Evolutionary conservation across 2,113 vertebrate species (phyloP), one percentile per base, ranked within the genome.

Genomic region (Podarcis raffonei): DNA sequence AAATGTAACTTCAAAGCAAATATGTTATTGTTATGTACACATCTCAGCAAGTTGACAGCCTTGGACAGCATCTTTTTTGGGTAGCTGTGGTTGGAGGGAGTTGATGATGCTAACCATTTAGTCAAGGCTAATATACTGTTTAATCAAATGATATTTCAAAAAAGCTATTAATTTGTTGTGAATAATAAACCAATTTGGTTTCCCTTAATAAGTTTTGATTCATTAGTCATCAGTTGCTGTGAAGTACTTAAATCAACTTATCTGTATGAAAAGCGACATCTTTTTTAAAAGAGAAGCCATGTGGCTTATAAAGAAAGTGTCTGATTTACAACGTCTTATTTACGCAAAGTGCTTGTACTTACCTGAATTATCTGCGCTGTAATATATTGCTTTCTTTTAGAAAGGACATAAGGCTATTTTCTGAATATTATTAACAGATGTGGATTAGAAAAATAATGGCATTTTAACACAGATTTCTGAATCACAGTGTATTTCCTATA

Each of bases 71-170:
- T 94, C 91, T 89, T 76, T 87, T 87, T 91, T 13, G 92, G 93
- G 90, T 92, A 7, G 5, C 42, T 35, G 53, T 83, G 39, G 16
- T n/a, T 68, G 37, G 59, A 83, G 53, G 1, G 13, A 77, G 22
- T n/a, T 32, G 93, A 95, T 48, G 25, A 77, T 39, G 65, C 20
- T 78, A 83, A 77, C 94, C 82, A 88, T 94, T 94, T 93, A 91
- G 90, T 95, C 91, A 94, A 95, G 93, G 93, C 91, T 95, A 95
- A 93, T 95, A 95, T 11, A 89, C 93, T 94, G 93, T 93, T 95
- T 94, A 95, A 95, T 94, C 84, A 90, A 79, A 95, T 92, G 92
- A 69, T 42, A 92, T 95, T 94, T 89, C 89, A 88, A 95, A 92
- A 94, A 94, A 93, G 86, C 91, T 72, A 90, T 93, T 95, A 93